Evolutionary conservation across 2,113 vertebrate species (phyloP), one percentile per base, ranked within the genome.

Genomic region (Cephalopterus ornatus): DNA sequence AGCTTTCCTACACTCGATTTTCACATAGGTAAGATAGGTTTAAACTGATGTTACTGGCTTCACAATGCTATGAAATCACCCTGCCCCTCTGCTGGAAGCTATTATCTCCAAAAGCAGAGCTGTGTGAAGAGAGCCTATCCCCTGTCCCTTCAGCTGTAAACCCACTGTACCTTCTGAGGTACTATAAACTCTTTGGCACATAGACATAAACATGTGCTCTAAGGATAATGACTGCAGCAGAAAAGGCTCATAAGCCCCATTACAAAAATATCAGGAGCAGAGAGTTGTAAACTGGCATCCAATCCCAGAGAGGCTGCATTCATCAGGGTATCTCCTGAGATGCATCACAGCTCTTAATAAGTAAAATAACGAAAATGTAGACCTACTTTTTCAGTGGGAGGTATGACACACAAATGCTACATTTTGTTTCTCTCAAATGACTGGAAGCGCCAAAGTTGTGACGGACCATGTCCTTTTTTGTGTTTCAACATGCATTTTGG

Each of bases 1-100:
- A 77, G 59, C 32, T 37, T 82, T 91, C 89, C 87, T 73, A 65
- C 62, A 81, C 49, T 81, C 24, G 4, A 24, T 84, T 95, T 94
- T 76, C 85, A 52, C 21, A 7, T 11, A 47, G 75, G 39, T 94
- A 86, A 86, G 28, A 83, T 52, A 91, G 15, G 63, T 41, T 86
- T 88, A 59, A 97, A 73, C 65, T 73, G 65, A n/a, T 19, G 47
- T 35, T 78, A 53, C 3, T 59, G 53, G 59, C 62, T 94, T 66
- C 35, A 32, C 27, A 73, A 30, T 39, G 65, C 35, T 72, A n/a
- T 42, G 77, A 92, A 97, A 89, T 55, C 49, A 93, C 49, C 76
- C 85, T 32, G 6, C 10, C 3, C 5, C 56, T 65, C 18, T 56
- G 15, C 19, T 72, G 20, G 52, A 85, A 93, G 27, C 24, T 83